phyloP scores from a whole-genome alignment of 1,140 invertebrate genomes.

The Episyrphus balteatus region DNA sequence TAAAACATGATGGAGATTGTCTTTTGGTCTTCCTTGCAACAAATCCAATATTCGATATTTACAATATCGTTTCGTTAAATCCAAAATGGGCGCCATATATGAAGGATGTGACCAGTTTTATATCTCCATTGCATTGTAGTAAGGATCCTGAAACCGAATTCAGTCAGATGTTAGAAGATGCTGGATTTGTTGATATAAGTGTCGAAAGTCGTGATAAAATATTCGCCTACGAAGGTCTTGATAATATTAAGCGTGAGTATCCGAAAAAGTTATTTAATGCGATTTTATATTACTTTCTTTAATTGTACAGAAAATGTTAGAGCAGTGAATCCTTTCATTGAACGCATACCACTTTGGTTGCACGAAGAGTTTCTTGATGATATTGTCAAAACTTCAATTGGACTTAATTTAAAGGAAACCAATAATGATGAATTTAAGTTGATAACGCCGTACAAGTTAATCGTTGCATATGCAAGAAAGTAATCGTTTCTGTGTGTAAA shows the following conservation, averaged over 20 bases:
- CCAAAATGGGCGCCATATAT: slow-evolving; percentile 55
- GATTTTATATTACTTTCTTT: background rate
- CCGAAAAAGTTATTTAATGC: no score
- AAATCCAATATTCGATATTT: slow-evolving; percentile 61
- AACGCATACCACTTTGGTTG: slow-evolving; percentile 48
- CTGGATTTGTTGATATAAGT: slow-evolving; percentile 53
- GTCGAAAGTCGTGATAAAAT: slow-evolving; percentile 51
- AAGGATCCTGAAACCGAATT: slow-evolving; percentile 50
- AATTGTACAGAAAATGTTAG: slow-evolving; percentile 47
- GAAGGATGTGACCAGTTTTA: slow-evolving; percentile 49
- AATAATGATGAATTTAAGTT: slow-evolving; percentile 33
- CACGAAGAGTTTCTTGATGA: slow-evolving; percentile 54
- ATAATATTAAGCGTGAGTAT: slow-evolving; percentile 48
- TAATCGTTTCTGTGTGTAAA: slow-evolving; percentile 1
- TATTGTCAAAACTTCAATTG: slow-evolving; percentile 40
- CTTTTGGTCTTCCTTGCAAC: slow-evolving; percentile 57
- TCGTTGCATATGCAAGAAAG: slow-evolving; percentile 43
- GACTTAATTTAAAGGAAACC: slow-evolving; percentile 38
- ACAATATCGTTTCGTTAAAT: slow-evolving; percentile 45
- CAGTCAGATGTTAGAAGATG: slow-evolving; percentile 45
- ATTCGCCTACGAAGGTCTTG: slow-evolving; percentile 51
- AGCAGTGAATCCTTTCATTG: slow-evolving; percentile 65
- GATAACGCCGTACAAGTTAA: slow-evolving; percentile 41
- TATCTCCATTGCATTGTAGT: slow-evolving; percentile 54
- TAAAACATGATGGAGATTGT: slow-evolving; percentile 48